phyloP scores from a whole-genome alignment of 2,797 vertebrate species.

The Pogoniulus pusillus region DNA sequence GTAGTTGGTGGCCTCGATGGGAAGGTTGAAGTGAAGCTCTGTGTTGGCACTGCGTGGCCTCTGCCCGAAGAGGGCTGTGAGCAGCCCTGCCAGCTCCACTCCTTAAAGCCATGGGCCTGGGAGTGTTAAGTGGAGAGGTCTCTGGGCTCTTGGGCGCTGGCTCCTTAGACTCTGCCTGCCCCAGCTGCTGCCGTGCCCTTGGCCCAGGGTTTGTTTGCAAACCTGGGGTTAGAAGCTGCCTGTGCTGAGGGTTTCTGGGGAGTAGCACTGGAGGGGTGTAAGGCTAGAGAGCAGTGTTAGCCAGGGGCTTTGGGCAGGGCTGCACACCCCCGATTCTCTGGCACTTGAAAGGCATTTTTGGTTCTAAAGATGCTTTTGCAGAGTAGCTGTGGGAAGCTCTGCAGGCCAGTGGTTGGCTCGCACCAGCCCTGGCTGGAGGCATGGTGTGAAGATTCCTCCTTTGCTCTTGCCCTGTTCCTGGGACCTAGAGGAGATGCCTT shows the following conservation, averaged over 20 bases:
- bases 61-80: not conserved
- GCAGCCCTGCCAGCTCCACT: not conserved
- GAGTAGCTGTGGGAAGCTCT: not conserved
- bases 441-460: not conserved
- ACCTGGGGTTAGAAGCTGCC: not conserved
- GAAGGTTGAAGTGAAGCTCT: not conserved
- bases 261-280: not conserved
- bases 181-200: not conserved
- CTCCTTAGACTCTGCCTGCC: not conserved
- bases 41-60: fast-evolving
- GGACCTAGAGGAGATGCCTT: not conserved
- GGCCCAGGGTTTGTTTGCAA: not conserved
- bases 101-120: not conserved
- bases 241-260: not conserved
- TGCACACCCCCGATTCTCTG: not conserved
- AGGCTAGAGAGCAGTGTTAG: not conserved
- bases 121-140: not conserved
- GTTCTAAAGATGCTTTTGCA: not conserved
- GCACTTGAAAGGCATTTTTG: not conserved
- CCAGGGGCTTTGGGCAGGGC: not conserved
- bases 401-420: not conserved
- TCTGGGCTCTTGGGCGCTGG: not conserved
- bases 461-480: not conserved
- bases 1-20: fast-evolving
- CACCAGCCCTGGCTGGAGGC: not conserved